Base-by-base conservation (phyloP, 2,113 vertebrate species). In the Jacana jacana region DNA sequence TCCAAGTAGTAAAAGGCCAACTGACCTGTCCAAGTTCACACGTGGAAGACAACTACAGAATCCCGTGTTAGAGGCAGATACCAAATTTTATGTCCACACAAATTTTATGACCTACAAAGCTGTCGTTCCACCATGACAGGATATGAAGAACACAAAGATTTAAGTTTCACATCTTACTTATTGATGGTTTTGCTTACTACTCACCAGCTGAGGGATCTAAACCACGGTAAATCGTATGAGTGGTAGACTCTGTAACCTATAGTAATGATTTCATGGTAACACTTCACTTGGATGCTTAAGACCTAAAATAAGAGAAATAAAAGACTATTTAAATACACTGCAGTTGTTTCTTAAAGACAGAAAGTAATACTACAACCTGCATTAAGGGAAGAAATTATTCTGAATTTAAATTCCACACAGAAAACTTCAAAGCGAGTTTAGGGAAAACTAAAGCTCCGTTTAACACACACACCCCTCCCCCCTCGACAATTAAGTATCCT, bases 181-280 rank as follows among this genome's bases (percentile, higher is more conserved):
- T 4, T 78, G 23, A 81, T 54, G 42, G 37, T 57, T 57, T 58
- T 55, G 27, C 13, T 68, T 49, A 42, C 33, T 93, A 98, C 99
- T 99, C 93, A 99, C 99, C 99, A 99, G 95, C 99, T 99, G 13
- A 99, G 98, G 17, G 99, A 99, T 94, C 99, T 98, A 97, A 99
- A 99, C 99, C 99, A 99, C 0, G 99, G 99, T 39, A 99, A 98
- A 7, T 99, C 99, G 10, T 99, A 99, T 0, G 99, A 99, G 95
- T 96, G 99, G 95, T 99, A 99, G 79, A 99, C 99, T 98, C 98
- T 99, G 97, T 99, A 99, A 51, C 99, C 99, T 44, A 99, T 99
- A 60, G 99, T 99, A 97, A 99, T 99, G 88, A 99, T 99, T 97
- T 99, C 99, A 4, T 99, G 99, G 97, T 99, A 99, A 95, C 99